Conservation (phyloP, 2,888 invertebrate species). For the Eilema depressum region DNA sequence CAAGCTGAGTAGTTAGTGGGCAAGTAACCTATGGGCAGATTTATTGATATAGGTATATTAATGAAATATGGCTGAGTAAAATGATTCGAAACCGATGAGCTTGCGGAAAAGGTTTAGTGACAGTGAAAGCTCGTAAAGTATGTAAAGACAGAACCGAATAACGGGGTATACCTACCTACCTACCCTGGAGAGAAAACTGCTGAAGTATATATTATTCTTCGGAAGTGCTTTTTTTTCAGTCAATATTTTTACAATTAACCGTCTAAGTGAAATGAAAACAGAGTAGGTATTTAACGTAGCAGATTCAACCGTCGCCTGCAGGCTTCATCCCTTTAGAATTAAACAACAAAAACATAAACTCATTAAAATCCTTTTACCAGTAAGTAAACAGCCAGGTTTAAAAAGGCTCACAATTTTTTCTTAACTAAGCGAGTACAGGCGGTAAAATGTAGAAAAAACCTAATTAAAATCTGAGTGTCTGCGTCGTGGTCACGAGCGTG, state of each 20-base stretch:
- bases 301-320: slow-evolving; percentile 1
- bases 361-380: slow-evolving; percentile 13
- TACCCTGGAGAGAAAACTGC: no score
- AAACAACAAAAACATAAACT: slow-evolving; percentile 16
- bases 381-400: slow-evolving; percentile 5
- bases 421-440: background rate
- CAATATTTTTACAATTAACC: background rate
- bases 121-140: no score
- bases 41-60: no score
- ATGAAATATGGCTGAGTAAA: no score
- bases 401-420: slow-evolving; percentile 5
- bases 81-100: no score
- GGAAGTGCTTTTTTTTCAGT: background rate
- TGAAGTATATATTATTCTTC: background rate
- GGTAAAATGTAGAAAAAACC: slow-evolving; percentile 2
- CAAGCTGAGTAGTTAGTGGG: no score
- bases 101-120: no score
- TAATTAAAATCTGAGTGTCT: background rate
- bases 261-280: slow-evolving; percentile 2
- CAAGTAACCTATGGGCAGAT: no score
- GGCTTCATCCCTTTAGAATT: slow-evolving; percentile 13
- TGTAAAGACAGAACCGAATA: no score
- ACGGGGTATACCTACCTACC: no score
- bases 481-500: background rate
- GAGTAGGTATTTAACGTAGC: background rate